Evolutionary conservation across 2,113 vertebrate genomes (phyloP), one percentile per base, ranked within the genome.

Genomic region (Leiothrix lutea): DNA sequence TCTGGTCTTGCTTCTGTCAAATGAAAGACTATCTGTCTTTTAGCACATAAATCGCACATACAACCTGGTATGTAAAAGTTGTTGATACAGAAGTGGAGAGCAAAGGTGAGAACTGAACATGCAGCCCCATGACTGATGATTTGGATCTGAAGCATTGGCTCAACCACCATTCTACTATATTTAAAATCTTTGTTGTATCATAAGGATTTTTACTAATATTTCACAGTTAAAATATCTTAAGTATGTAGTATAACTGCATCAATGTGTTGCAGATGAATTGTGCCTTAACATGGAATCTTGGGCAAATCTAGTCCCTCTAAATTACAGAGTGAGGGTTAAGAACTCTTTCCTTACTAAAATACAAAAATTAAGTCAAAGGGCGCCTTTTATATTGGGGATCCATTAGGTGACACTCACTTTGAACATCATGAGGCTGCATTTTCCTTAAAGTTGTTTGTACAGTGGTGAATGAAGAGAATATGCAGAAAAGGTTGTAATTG

Each of bases 261-360:
- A 8, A 28, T 80, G 21, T 96, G 24, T 96, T 85, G 57, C 3
- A 5, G 64, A 20, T 70, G 53, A 80, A 58, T 65, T 80, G 36
- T 96, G 91, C 86, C 93, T 97, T 96, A 95, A 78, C n/a, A 5
- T 65, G 45, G 47, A 96, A 89, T 88, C 71, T 40, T 87, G 70
- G 86, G 24, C 31, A 86, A 72, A 79, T 91, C 47, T 84, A 38
- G 8, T 84, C 6, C 24, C 47, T 80, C 62, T 21, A 90, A 89
- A 64, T 83, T 44, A 51, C 31, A 53, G 58, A 71, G 14, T 38
- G 36, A 85, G 33, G 14, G 11, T 64, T 87, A 91, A 84, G 53
- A 78, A 60, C 45, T 58, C 56, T 66, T 95, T 86, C 40, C 36
- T 56, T 74, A 45, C 70, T 61, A 45, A 86, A 86, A 79, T 86